Conservation (phyloP, 2,797 vertebrate species). For the Argya squamiceps region DNA sequence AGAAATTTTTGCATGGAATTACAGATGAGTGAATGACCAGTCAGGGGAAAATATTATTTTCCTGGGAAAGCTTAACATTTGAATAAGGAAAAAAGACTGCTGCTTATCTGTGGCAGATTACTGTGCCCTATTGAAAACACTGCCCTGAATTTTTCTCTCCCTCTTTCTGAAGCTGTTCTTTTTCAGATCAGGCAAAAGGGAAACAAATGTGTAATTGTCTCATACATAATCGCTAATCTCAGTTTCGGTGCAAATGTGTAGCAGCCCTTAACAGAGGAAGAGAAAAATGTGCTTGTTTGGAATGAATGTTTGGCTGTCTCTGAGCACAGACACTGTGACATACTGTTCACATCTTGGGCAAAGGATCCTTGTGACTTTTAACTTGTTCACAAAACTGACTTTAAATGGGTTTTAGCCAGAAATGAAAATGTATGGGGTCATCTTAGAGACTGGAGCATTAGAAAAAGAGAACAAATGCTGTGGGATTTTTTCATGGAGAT, state of each 20-base stretch:
- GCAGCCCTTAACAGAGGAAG: not conserved
- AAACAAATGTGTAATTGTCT: conserved; percentile 42
- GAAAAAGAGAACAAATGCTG: not conserved
- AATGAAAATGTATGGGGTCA: not conserved
- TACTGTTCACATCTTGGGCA: not conserved
- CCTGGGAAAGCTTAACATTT: conserved; percentile 59
- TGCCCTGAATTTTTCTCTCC: conserved; percentile 24
- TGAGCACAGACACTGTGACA: not conserved
- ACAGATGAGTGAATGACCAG: not conserved
- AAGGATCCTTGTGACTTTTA: not conserved
- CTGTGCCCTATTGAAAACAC: not conserved
- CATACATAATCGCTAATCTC: not conserved
- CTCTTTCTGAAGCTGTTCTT: conserved; percentile 3
- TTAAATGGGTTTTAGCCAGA: not conserved
- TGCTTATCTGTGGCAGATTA: conserved; percentile 23
- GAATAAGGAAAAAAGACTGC: conserved; percentile 23
- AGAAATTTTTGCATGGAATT: not conserved
- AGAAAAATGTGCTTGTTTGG: conserved; percentile 26
- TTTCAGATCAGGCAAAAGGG: not conserved
- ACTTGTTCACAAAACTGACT: not conserved
- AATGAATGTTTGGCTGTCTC: not conserved
- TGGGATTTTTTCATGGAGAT: not conserved
- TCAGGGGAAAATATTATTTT: conserved; percentile 34
- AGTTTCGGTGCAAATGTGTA: not conserved
- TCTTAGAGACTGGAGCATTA: not conserved